These are phyloP conservation scores for Pelochelys cantorii DNA, from an alignment of 2,797 vertebrate species.

Conservation along the genomic window DNA sequence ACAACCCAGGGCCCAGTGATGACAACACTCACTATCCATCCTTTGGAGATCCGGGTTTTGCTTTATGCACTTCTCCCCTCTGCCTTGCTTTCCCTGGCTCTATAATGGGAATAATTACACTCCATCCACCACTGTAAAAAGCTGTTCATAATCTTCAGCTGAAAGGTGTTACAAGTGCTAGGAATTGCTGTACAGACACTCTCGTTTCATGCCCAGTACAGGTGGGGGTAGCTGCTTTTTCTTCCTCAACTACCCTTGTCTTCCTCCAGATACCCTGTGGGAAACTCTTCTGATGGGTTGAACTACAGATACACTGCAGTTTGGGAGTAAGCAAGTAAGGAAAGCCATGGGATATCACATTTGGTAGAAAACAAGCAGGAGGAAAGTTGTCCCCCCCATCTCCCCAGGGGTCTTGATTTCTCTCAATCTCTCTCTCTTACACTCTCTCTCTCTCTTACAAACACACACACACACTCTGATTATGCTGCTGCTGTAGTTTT, in stretches of 20 bases:
- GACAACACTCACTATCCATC: background rate
- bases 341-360: rapidly evolving
- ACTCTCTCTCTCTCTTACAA: too few relatives aligned
- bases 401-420: background rate
- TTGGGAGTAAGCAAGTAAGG: background rate
- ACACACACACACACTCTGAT: background rate
- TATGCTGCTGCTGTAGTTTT: rapidly evolving
- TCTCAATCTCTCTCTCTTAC: too few relatives aligned
- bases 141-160: background rate
- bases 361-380: background rate
- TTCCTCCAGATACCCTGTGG: rapidly evolving
- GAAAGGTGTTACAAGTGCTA: background rate
- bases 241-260: background rate
- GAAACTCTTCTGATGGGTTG: background rate
- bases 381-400: background rate
- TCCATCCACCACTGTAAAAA: background rate
- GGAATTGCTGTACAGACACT: background rate
- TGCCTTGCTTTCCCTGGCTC: rapidly evolving
- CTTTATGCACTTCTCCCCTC: background rate
- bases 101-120: background rate
- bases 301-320: background rate
- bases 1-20: background rate
- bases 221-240: background rate
- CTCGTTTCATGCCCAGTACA: background rate
- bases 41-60: background rate